These are phyloP conservation scores for Xenopus tropicalis DNA, from an alignment of 2,113 vertebrate species.

Conservation along the genomic window DNA sequence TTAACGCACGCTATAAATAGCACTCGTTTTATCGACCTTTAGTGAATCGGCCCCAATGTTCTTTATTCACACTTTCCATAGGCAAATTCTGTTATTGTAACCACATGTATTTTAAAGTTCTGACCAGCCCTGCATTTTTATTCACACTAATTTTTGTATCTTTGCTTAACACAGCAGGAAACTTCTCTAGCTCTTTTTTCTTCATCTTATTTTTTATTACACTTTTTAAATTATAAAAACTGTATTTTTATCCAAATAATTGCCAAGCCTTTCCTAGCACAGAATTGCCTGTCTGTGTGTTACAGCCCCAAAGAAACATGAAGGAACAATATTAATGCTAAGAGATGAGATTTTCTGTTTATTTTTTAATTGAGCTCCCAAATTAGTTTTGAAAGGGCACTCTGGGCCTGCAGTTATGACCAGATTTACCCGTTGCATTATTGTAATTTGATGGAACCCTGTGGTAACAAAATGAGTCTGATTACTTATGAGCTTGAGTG, in stretches of 20 bases:
- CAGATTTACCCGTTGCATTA: conserved; percentile 51
- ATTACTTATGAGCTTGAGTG: conserved; percentile 61
- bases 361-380: conserved; percentile 53
- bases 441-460: conserved; percentile 48
- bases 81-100: background rate
- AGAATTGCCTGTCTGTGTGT: background rate
- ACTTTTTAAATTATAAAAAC: background rate
- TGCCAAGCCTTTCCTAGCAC: background rate
- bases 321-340: conserved; percentile 25
- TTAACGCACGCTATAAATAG: no score
- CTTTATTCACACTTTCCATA: no score
- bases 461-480: conserved; percentile 54
- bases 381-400: conserved; percentile 61
- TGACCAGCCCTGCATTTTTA: background rate
- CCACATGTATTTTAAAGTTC: background rate
- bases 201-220: no score
- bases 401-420: conserved; percentile 62
- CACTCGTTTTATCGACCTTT: no score
- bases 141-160: background rate
- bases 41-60: no score
- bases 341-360: conserved; percentile 51
- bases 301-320: conserved; percentile 19
- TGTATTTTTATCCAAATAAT: background rate
- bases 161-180: background rate
- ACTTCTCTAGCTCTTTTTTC: background rate